These are phyloP conservation scores for Arge pagana DNA, from an alignment of 2,888 invertebrate genomes.

Conservation along the genomic window DNA sequence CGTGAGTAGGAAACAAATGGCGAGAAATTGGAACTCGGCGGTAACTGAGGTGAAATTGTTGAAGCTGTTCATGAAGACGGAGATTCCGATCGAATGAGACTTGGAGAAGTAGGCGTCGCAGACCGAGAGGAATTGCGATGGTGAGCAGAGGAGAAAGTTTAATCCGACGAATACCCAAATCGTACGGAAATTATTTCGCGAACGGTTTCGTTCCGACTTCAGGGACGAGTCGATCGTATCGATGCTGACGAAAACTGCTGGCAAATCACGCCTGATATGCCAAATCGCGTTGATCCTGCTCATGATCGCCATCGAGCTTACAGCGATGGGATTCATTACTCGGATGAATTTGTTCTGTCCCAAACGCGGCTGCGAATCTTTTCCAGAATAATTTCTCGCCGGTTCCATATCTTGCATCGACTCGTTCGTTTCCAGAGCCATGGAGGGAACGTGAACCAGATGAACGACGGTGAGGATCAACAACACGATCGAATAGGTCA, in stretches of 20 bases:
- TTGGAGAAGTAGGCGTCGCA: neutral
- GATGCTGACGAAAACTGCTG: neutral
- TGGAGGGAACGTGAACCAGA: slow-evolving; percentile 11
- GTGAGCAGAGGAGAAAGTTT: slow-evolving; percentile 8
- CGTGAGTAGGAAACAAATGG: slow-evolving; percentile 8
- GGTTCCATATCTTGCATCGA: neutral
- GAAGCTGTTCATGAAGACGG: slow-evolving; percentile 5
- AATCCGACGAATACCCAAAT: slow-evolving; percentile 7
- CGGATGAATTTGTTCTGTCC: slow-evolving; percentile 4
- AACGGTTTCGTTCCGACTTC: neutral
- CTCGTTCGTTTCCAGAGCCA: slow-evolving; percentile 1
- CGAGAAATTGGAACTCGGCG: slow-evolving; percentile 16
- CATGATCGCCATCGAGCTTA: slow-evolving; percentile 4
- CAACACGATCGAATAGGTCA: slow-evolving; percentile 12
- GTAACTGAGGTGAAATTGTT: slow-evolving; percentile 15
- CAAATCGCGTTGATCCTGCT: slow-evolving; percentile 8
- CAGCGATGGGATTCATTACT: slow-evolving; percentile 3
- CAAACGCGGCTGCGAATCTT: too few relatives aligned
- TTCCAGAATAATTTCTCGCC: neutral
- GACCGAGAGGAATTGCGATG: slow-evolving; percentile 6
- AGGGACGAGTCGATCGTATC: slow-evolving; percentile 3
- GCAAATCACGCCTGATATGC: neutral
- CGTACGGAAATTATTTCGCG: neutral
- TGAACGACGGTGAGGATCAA: slow-evolving; percentile 5
- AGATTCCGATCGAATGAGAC: slow-evolving; percentile 7